Evolutionary conservation across 2,888 invertebrate species (phyloP).

Genomic region (Sepiola atlantica): DNA sequence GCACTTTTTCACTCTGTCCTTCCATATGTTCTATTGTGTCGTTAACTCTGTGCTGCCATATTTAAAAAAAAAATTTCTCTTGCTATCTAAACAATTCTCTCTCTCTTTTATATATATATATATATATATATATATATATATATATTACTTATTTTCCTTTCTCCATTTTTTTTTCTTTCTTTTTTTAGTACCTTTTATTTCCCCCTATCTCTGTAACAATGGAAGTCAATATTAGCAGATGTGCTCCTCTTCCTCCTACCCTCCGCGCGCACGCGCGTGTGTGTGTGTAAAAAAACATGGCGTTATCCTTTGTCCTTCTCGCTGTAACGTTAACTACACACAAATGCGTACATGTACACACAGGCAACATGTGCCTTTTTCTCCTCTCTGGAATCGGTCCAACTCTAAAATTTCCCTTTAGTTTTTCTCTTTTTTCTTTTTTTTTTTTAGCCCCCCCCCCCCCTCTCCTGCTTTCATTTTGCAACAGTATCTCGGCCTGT

Average conservation of each 20-base stretch:
- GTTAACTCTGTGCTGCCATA: background rate
- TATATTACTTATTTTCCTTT: too few species aligned
- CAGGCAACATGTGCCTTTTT: background rate
- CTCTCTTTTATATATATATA: background rate
- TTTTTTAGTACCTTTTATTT: background rate
- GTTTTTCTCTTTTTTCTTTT: background rate
- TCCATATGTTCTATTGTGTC: background rate
- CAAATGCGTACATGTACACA: background rate
- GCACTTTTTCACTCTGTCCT: background rate
- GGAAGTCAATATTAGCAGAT: background rate
- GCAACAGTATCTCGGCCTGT: background rate
- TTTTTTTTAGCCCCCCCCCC: background rate
- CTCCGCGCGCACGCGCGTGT: too few species aligned
- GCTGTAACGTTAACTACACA: background rate
- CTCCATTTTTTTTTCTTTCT: background rate
- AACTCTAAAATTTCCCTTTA: background rate
- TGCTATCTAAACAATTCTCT: background rate
- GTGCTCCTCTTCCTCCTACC: background rate
- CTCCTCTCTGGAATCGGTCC: background rate
- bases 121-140: too few species aligned
- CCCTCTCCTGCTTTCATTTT: background rate
- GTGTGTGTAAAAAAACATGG: too few species aligned
- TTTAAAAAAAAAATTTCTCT: background rate
- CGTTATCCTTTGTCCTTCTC: background rate
- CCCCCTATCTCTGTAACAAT: background rate